Evolutionary conservation across 2,797 vertebrate genomes (phyloP), one percentile per base, ranked within the genome.

Genomic region (Decapterus maruadsi): DNA sequence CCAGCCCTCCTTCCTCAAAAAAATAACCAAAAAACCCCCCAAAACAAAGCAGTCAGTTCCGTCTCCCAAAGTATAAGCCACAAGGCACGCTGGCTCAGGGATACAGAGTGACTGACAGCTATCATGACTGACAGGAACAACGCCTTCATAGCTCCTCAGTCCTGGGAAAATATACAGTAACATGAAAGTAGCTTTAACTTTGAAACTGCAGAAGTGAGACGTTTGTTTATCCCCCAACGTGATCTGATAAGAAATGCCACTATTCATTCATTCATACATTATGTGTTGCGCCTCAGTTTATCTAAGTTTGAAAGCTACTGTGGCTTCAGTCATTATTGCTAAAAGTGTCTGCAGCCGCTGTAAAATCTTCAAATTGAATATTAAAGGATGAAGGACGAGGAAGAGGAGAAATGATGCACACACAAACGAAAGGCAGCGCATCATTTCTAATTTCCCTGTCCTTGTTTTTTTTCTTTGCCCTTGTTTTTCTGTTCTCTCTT

Each of bases 31-130:
- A 26, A 58, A 75, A 77, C 26, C 26, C 26, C 26, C 26, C 26
- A 26, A 69, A 78, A 68, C 45, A 61, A 77, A 72, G 60, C 16
- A 73, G 60, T 83, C 80, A 72, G 22, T 59, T 74, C 46, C 70
- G 75, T 51, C 64, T 72, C 70, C 60, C 46, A 17, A 36, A 80
- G 73, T 34, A 62, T 50, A 57, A 78, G 38, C 57, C 64, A 67
- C 26, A 19, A 68, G 73, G 65, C 76, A 45, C 10, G 4, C 14
- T 31, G 53, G 73, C 68, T 62, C 65, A 46, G 34, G 4, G 38
- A 63, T 51, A 54, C 40, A 55, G 50, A 61, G 26, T 63, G 79
- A 88, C 51, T 77, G 83, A 75, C 63, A 80, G 76, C 26, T 50
- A 60, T 66, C 50, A 53, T 48, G 57, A 85, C 46, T 61, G 73